Evolutionary conservation across 2,113 vertebrate genomes (phyloP).

Genomic region (Myotis brandtii): DNA sequence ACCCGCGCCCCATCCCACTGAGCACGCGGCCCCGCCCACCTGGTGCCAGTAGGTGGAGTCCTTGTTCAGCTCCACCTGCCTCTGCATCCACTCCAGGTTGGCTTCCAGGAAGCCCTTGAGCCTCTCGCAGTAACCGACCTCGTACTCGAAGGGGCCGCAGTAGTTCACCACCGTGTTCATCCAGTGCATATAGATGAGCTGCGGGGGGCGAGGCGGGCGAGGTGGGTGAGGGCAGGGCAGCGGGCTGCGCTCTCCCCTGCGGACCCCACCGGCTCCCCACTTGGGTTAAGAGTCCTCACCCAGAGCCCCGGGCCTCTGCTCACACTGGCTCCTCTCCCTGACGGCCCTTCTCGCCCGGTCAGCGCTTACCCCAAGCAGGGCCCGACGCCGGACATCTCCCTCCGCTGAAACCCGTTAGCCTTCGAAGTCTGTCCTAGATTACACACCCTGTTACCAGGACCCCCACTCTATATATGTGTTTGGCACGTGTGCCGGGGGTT

Average conservation of each 20-base stretch:
- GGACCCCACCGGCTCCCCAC: background rate
- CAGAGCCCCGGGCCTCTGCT: background rate
- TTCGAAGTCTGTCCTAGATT: background rate
- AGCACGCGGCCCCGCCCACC: slow-evolving; percentile 81
- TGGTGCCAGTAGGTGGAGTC: slow-evolving; percentile 93
- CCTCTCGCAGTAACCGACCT: slow-evolving; percentile 90
- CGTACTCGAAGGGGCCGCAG: slow-evolving; percentile 91
- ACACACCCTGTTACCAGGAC: background rate
- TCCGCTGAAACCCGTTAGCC: background rate
- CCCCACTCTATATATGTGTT: background rate
- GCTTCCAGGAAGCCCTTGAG: slow-evolving; percentile 91
- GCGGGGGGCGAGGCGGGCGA: accelerated
- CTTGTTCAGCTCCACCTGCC: slow-evolving; percentile 84
- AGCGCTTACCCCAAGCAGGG: accelerated
- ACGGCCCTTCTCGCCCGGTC: background rate
- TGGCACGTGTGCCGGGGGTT: too few relatives aligned
- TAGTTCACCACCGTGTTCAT: slow-evolving; percentile 96
- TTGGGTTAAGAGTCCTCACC: background rate
- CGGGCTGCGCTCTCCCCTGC: accelerated
- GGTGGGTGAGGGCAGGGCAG: accelerated
- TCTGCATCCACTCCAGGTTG: slow-evolving; percentile 94
- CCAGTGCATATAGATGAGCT: slow-evolving; percentile 98
- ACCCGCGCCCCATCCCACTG: accelerated
- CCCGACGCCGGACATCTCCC: accelerated
- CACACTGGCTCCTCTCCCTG: accelerated